phyloP scores from a whole-genome alignment of 2,888 invertebrate species.

The Xestia c-nigrum region DNA sequence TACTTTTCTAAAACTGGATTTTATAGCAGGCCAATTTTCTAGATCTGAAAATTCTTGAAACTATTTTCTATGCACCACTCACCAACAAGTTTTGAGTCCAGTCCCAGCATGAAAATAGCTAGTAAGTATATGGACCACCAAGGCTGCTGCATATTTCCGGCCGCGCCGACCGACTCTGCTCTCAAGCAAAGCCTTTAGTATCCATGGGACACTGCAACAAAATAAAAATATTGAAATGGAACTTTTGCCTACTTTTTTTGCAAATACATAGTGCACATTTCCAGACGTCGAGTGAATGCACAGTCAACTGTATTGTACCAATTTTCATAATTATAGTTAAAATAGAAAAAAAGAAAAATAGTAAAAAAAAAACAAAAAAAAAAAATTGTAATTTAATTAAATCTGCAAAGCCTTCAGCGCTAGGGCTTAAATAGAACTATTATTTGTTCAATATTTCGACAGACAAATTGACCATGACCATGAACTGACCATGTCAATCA shows the following conservation, averaged over 20 bases:
- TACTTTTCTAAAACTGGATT: not conserved
- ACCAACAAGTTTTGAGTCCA: constrained; percentile 87
- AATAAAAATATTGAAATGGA: constrained; percentile 12
- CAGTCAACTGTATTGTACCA: too few species aligned
- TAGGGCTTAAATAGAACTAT: not conserved
- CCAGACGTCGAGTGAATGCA: too few species aligned
- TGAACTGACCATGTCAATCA: not conserved
- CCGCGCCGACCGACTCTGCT: constrained; percentile 56
- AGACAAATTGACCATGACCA: not conserved
- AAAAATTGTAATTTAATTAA: too few species aligned
- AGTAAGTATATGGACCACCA: constrained; percentile 83
- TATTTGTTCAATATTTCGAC: not conserved
- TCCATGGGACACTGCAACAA: constrained; percentile 76
- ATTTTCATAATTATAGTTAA: too few species aligned
- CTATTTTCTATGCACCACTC: constrained; percentile 53
- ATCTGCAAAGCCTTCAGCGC: not conserved
- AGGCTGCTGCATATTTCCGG: constrained; percentile 84
- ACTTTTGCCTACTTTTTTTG: not conserved
- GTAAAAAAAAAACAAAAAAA: too few species aligned
- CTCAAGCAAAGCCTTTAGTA: constrained; percentile 55
- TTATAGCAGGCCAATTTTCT: not conserved
- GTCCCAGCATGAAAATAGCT: constrained; percentile 84
- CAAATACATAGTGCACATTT: too few species aligned
- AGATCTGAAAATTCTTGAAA: not conserved
- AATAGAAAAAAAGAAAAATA: too few species aligned